Evolutionary conservation across 2,797 vertebrate genomes (phyloP).

Genomic region (Schizopygopsis pylzovi): DNA sequence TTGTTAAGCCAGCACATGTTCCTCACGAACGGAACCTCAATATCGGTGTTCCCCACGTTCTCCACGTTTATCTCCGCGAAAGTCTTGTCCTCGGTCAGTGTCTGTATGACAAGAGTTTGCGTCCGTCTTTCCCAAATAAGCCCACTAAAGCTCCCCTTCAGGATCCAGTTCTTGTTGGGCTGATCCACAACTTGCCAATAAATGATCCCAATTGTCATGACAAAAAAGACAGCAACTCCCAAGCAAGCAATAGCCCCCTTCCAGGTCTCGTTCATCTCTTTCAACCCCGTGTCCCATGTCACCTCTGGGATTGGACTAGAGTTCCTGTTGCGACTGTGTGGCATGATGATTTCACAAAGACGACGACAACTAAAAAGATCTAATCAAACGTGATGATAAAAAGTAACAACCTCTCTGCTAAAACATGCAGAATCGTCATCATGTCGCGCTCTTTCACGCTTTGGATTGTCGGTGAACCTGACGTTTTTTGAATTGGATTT

Average conservation of each 20-base stretch:
- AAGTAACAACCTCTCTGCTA: conserved; percentile 62
- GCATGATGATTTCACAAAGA: conserved; percentile 76
- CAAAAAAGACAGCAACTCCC: conserved; percentile 89
- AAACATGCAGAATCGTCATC: conserved; percentile 71
- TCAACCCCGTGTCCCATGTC: conserved; percentile 84
- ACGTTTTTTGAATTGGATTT: neutral
- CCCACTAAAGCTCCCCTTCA: conserved; percentile 84
- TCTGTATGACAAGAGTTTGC: conserved; percentile 86
- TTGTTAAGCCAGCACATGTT: conserved; percentile 90
- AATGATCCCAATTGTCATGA: conserved; percentile 94
- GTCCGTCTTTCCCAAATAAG: conserved; percentile 89
- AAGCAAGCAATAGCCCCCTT: conserved; percentile 90
- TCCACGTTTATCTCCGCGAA: conserved; percentile 83
- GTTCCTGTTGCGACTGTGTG: conserved; percentile 84
- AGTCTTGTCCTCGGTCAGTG: conserved; percentile 80
- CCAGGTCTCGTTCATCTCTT: conserved; percentile 95
- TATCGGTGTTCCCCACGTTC: conserved; percentile 79
- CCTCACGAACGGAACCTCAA: conserved; percentile 85
- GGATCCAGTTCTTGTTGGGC: conserved; percentile 91
- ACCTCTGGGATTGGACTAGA: conserved; percentile 84
- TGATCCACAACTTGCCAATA: conserved; percentile 96
- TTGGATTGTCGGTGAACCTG: neutral
- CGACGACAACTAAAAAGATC: conserved; percentile 53
- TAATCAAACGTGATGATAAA: conserved; percentile 69
- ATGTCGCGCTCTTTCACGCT: conserved; percentile 59